A percentile compares a stretch with the other conserved stretches of the same genome.
Evolutionary conservation across 1,140 invertebrate species (phyloP).

Genomic region (Akabosia matsudoensis): DNA sequence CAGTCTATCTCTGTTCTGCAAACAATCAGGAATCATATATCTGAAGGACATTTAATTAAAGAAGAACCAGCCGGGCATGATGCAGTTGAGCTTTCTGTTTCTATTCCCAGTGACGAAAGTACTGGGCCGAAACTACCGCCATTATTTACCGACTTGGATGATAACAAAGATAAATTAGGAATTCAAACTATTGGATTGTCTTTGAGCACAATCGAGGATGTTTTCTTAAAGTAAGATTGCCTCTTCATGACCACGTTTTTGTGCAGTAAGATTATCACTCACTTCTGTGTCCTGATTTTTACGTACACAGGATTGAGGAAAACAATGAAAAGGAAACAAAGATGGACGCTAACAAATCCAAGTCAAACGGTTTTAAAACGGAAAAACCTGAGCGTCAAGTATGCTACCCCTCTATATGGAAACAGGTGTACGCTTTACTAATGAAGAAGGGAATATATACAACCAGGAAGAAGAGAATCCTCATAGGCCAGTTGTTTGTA

Average conservation of each 20-base stretch:
- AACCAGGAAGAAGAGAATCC: conserved; percentile 48
- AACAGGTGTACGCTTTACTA: conserved; percentile 63
- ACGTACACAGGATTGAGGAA: conserved; percentile 7
- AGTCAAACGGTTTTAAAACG: neutral
- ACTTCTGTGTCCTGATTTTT: neutral
- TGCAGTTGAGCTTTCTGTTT: conserved; percentile 56
- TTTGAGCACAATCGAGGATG: conserved; percentile 79
- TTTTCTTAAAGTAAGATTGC: conserved; percentile 71
- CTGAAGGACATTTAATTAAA: conserved; percentile 53
- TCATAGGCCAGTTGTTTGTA: conserved; percentile 29
- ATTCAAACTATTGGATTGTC: conserved; percentile 74
- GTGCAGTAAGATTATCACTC: neutral
- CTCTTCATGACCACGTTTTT: neutral
- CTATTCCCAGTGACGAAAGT: conserved; percentile 55
- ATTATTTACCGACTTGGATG: conserved; percentile 65
- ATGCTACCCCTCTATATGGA: conserved; percentile 47
- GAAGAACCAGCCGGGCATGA: conserved; percentile 57
- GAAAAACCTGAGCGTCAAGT: neutral
- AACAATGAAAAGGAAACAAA: neutral
- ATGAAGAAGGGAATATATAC: conserved; percentile 56
- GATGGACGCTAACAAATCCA: neutral
- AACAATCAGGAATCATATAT: conserved; percentile 57
- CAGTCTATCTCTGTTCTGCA: conserved; percentile 57
- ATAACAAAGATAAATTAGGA: conserved; percentile 58
- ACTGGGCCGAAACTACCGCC: conserved; percentile 55